phyloP scores from a whole-genome alignment of 1,140 invertebrate genomes.

The Sinonovacula constricta region DNA sequence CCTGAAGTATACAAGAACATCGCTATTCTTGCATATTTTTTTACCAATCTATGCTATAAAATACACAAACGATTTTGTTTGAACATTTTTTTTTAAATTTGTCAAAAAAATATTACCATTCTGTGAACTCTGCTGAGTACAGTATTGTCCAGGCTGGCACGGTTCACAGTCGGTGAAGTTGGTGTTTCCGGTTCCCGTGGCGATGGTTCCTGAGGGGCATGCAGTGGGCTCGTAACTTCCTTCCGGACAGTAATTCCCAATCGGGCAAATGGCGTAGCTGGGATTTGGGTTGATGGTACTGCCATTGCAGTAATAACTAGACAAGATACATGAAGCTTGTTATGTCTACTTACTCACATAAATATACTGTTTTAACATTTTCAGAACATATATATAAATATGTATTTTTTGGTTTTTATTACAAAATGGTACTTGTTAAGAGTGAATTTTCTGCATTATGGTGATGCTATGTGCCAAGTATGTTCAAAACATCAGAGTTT shows the following conservation, averaged over 20 bases:
- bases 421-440: too few relatives aligned
- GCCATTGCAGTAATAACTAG: slow-evolving; percentile 76
- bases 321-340: too few relatives aligned
- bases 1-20: too few relatives aligned
- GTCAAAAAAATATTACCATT: slow-evolving; percentile 61
- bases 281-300: slow-evolving; percentile 71
- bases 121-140: slow-evolving; percentile 69
- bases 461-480: too few relatives aligned
- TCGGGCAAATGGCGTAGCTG: slow-evolving; percentile 66
- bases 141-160: slow-evolving; percentile 76
- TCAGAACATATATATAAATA: too few relatives aligned
- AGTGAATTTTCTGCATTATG: too few relatives aligned
- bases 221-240: slow-evolving; percentile 71
- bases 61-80: background rate
- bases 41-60: too few relatives aligned
- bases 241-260: slow-evolving; percentile 76
- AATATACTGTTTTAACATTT: too few relatives aligned
- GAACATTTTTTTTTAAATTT: background rate
- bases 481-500: too few relatives aligned
- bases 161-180: slow-evolving; percentile 70
- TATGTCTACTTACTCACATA: too few relatives aligned
- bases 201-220: slow-evolving; percentile 73
- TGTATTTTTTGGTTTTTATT: too few relatives aligned
- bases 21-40: too few relatives aligned
- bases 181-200: slow-evolving; percentile 66